Conservation (phyloP, 2,888 invertebrate species). For the Pristionchus arcanus region DNA sequence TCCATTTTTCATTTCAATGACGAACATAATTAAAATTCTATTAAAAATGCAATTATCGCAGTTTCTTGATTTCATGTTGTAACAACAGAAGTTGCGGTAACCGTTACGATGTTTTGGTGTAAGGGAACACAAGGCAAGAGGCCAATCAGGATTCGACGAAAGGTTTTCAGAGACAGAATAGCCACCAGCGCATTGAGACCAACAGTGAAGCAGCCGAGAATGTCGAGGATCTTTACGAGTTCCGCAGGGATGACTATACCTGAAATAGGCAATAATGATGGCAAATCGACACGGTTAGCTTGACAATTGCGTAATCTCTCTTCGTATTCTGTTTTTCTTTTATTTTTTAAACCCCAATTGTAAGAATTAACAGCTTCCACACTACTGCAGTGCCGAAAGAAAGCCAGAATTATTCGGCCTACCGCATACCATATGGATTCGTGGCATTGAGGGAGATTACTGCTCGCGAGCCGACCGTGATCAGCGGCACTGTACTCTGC, state of each 20-base stretch:
- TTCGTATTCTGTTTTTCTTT: too few relatives aligned
- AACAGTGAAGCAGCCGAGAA: not conserved
- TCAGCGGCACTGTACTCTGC: not conserved
- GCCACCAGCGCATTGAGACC: conserved; percentile 1
- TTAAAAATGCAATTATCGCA: too few relatives aligned
- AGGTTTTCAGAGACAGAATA: not conserved
- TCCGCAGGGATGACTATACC: not conserved
- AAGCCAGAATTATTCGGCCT: not conserved
- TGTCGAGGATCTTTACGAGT: not conserved
- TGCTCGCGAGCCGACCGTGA: conserved; percentile 1
- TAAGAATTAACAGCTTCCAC: too few relatives aligned
- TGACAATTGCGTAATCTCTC: too few relatives aligned
- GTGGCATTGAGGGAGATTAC: not conserved
- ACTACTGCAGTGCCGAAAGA: not conserved
- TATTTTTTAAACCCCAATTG: too few relatives aligned
- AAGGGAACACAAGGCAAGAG: not conserved
- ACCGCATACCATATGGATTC: not conserved
- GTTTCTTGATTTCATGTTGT: too few relatives aligned
- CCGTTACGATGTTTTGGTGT: not conserved
- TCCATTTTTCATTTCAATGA: too few relatives aligned
- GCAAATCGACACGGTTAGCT: too few relatives aligned
- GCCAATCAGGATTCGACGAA: not conserved
- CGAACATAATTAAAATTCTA: too few relatives aligned
- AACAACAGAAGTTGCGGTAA: not conserved
- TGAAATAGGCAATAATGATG: not conserved